Conservation (phyloP, 1,140 invertebrate genomes). For the Hycleus cichorii region DNA sequence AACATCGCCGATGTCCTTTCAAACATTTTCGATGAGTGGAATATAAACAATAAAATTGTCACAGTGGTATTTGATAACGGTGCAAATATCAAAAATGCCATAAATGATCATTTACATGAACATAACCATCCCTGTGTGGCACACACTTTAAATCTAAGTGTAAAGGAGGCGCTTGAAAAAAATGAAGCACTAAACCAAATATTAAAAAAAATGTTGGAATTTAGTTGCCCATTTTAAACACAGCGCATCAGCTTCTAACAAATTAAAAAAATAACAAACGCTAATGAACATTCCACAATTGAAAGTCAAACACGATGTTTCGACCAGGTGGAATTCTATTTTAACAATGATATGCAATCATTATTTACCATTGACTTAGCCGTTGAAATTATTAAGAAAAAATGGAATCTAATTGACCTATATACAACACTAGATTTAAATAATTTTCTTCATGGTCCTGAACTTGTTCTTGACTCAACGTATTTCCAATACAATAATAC, state of each 20-base stretch:
- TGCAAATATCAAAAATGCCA: conserved; percentile 4
- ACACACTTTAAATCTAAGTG: not conserved
- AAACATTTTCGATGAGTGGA: not conserved
- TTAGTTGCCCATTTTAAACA: not conserved
- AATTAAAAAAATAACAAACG: not conserved
- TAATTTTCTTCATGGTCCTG: too few relatives aligned
- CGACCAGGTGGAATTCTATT: conserved; percentile 13
- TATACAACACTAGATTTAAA: too few relatives aligned
- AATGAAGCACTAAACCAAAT: not conserved
- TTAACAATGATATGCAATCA: conserved; percentile 1
- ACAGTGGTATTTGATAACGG: conserved; percentile 14
- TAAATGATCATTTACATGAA: not conserved
- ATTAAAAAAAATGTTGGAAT: not conserved
- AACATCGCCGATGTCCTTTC: not conserved
- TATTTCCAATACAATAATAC: too few relatives aligned
- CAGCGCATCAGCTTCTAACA: not conserved
- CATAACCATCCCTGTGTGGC: not conserved
- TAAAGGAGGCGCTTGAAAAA: not conserved
- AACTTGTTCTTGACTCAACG: too few relatives aligned
- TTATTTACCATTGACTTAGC: not conserved
- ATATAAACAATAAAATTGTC: conserved; percentile 2
- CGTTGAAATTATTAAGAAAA: not conserved
- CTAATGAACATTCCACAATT: not conserved
- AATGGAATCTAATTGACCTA: too few relatives aligned
- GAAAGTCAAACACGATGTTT: conserved; percentile 10